These are phyloP conservation scores for Cyclina sinensis DNA, from an alignment of 1,140 invertebrate species.

Conservation along the genomic window DNA sequence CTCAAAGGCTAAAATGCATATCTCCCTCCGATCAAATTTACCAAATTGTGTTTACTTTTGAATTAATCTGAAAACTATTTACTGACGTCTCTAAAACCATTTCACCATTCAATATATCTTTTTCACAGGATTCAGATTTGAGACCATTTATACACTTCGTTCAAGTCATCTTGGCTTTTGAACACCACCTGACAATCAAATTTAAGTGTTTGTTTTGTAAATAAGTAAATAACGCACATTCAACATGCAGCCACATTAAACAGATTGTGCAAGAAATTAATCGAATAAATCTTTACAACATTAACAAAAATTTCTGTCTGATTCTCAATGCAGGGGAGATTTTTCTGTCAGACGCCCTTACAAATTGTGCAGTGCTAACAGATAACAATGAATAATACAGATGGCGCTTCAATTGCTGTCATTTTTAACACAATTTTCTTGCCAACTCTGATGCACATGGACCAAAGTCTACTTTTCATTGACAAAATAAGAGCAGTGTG, in stretches of 20 bases:
- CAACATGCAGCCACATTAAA: constrained; percentile 4
- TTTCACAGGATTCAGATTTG: constrained; percentile 6
- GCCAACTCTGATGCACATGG: background rate
- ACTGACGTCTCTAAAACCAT: background rate
- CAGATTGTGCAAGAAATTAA: background rate
- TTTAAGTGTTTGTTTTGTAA: constrained; percentile 23
- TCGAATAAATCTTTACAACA: constrained; percentile 27
- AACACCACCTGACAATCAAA: constrained; percentile 1
- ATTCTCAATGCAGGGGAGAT: background rate
- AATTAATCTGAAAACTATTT: background rate
- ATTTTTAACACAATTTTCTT: background rate
- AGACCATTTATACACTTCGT: background rate
- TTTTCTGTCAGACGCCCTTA: background rate
- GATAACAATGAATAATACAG: background rate
- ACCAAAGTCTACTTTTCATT: no score
- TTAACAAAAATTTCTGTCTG: constrained; percentile 1
- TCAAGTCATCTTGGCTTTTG: background rate
- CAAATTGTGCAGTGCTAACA: background rate
- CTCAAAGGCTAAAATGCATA: background rate
- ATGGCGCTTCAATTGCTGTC: background rate
- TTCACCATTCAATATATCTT: constrained; percentile 9
- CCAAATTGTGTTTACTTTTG: constrained; percentile 11
- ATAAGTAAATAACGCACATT: constrained; percentile 8
- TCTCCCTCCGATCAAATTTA: background rate
- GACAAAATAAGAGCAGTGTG: no score